Percentiles rank a stretch among this genome's conserved stretches.
phyloP scores from a whole-genome alignment of 1,140 invertebrate genomes.

The Drosophila nigrodunni region DNA sequence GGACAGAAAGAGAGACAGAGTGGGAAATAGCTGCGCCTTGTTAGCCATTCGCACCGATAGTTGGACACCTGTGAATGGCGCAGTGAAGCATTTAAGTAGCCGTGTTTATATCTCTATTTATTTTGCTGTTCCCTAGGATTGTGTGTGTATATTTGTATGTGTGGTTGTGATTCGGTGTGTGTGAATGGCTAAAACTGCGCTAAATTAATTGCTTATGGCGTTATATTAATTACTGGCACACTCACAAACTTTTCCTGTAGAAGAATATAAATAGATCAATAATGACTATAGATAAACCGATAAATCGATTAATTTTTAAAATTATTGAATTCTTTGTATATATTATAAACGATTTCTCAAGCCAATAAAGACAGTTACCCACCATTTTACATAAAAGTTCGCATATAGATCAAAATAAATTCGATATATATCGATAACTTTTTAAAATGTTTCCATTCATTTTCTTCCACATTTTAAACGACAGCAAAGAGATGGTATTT shows the following conservation, averaged over 20 bases:
- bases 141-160: background rate
- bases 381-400: no score
- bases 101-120: slow-evolving; percentile 63
- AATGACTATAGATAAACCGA: no score
- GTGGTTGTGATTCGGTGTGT: background rate
- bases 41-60: slow-evolving; percentile 6
- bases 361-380: no score
- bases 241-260: background rate
- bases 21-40: background rate
- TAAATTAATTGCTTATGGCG: slow-evolving; percentile 9
- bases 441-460: no score
- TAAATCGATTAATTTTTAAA: no score
- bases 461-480: no score
- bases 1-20: background rate
- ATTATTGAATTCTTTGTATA: no score
- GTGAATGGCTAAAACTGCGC: background rate
- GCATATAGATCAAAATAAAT: no score
- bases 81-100: slow-evolving; percentile 62
- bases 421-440: no score
- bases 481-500: no score
- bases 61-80: slow-evolving; percentile 52
- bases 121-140: slow-evolving; percentile 23
- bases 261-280: no score
- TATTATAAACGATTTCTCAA: no score
- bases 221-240: background rate